Evolutionary conservation across 1,140 invertebrate species (phyloP), one percentile per base, ranked within the genome.

Genomic region (Trypoxylus dichotomus): DNA sequence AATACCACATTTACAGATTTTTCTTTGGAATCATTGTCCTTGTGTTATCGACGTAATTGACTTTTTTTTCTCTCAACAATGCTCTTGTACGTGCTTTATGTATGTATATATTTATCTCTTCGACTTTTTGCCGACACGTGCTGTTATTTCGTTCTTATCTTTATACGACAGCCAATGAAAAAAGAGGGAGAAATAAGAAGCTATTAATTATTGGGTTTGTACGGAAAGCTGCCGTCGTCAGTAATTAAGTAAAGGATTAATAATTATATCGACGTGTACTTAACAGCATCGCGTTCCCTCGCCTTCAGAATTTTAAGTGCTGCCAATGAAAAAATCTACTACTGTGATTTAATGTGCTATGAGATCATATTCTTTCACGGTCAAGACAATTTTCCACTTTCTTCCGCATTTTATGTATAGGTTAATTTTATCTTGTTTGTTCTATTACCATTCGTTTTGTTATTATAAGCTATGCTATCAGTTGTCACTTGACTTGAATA

Each of bases 391-490:
- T 27, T 68, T 29, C 24, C 60, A 24, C 25, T 68, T 68, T 68
- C 60, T 68, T 68, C 60, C 60, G 60, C 60, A 68, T 68, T 68
- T 54, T 68, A 68, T 68, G 25, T 47, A n/a, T 54, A n/a, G 2
- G 60, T 24, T 29, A 21, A 11, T 68, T 68, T 29, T 24, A 68
- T 68, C 60, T 25, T 1, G 10, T 1, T 11, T 21, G 60, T 29
- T 68, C 2, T 2, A 25, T 25, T 29, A 68, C 25, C 25, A 60
- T 24, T 19, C 7, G 10, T 13, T 68, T 7, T 25, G 24, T 24
- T 68, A 27, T 68, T 13, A 21, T 24, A 25, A 68, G 25, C 8
- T 25, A 19, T 68, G 24, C 6, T 19, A 19, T 68, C 60, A 68
- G 60, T 19, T 68, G 60, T 25, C 25, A 54, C n/a, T 3, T 54